These are phyloP conservation scores for Hydra vulgaris DNA, from an alignment of 30 jellyfish, hydroid and myxozoan species.

Conservation along the genomic window DNA sequence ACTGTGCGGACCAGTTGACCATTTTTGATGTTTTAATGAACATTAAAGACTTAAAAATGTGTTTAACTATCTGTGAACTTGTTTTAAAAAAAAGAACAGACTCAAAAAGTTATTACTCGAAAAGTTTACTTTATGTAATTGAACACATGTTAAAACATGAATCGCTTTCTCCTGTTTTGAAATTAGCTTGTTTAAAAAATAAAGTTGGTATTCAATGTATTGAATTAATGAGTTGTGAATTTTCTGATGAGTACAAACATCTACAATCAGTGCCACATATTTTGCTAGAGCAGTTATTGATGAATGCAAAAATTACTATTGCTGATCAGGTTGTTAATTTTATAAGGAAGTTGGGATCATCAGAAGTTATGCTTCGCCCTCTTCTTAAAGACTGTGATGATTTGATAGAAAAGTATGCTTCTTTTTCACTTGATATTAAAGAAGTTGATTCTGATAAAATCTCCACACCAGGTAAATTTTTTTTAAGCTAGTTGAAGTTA, in stretches of 20 bases:
- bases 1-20: slow-evolving; percentile 17
- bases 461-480: slow-evolving; percentile 22
- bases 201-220: slow-evolving; percentile 43
- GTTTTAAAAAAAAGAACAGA: slow-evolving; percentile 26
- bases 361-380: slow-evolving; percentile 21
- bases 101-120: slow-evolving; percentile 15
- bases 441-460: slow-evolving; percentile 4
- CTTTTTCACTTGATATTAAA: slow-evolving; percentile 46
- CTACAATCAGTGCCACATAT: slow-evolving; percentile 46
- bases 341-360: slow-evolving; percentile 2
- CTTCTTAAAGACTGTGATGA: slow-evolving; percentile 44
- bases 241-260: slow-evolving; percentile 33
- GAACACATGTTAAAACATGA: slow-evolving; percentile 41
- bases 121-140: slow-evolving; percentile 15
- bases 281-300: slow-evolving; percentile 65
- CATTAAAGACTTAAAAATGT: slow-evolving; percentile 31
- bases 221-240: slow-evolving; percentile 35
- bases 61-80: slow-evolving; percentile 36
- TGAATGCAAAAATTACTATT: slow-evolving; percentile 67
- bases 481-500: background rate
- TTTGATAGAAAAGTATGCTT: slow-evolving; percentile 49
- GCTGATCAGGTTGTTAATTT: slow-evolving; percentile 43
- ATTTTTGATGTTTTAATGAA: slow-evolving; percentile 5
- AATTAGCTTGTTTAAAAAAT: background rate
- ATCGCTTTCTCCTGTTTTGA: slow-evolving; percentile 17